These are phyloP conservation scores for Glyphotaelius pellucidus DNA, from an alignment of 2,888 invertebrate genomes.

Conservation along the genomic window DNA sequence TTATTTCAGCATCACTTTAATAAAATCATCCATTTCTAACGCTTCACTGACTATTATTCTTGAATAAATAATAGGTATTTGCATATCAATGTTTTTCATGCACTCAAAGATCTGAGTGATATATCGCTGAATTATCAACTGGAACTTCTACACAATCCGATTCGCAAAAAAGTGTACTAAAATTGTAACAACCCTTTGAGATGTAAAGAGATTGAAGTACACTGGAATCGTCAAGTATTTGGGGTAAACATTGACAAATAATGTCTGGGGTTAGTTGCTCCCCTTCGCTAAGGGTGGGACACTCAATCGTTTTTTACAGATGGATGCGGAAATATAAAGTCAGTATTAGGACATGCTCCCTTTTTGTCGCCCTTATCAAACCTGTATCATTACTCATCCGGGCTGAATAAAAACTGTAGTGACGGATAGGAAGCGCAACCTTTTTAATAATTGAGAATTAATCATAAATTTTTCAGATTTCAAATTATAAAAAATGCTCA, in stretches of 20 bases:
- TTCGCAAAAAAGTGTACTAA: conserved; percentile 51
- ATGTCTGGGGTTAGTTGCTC: conserved; percentile 58
- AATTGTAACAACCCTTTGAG: conserved; percentile 58
- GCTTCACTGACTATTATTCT: conserved; percentile 44
- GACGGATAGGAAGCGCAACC: conserved; percentile 24
- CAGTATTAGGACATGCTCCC: conserved; percentile 58
- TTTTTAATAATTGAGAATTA: not conserved
- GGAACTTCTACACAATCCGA: conserved; percentile 50
- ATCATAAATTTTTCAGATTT: not conserved
- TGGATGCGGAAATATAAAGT: conserved; percentile 65
- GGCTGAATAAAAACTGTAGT: conserved; percentile 58
- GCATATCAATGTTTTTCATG: conserved; percentile 56
- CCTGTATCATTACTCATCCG: conserved; percentile 66
- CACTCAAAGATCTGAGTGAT: conserved; percentile 57
- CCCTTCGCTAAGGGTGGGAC: conserved; percentile 53
- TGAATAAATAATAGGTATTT: conserved; percentile 48
- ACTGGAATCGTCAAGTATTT: conserved; percentile 54
- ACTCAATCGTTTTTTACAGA: conserved; percentile 66
- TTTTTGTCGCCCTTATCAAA: conserved; percentile 62
- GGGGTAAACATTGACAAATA: conserved; percentile 66
- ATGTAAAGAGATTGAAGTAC: conserved; percentile 48
- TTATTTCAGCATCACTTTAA: conserved; percentile 30
- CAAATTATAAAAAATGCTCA: not conserved
- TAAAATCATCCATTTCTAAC: conserved; percentile 52
- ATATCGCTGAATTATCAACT: conserved; percentile 65